Base-by-base conservation (phyloP, 1,140 invertebrate genomes). In the Drosophila kepulauana region DNA sequence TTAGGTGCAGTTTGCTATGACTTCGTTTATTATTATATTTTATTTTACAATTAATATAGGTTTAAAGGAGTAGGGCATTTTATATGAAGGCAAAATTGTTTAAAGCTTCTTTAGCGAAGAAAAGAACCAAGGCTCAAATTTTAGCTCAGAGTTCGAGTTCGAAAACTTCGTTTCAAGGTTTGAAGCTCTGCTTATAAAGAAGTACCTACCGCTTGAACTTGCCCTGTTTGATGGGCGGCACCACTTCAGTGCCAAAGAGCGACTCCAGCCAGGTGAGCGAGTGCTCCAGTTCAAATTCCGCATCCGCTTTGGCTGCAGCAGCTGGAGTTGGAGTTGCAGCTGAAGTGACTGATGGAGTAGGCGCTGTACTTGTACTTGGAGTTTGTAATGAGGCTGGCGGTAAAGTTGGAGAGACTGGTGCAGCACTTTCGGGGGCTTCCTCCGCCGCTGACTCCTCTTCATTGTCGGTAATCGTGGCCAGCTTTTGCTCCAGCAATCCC, bases 211-310 rank as follows among this genome's bases (percentile, higher is more conserved):
- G 68, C 33, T 86, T 90, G 30, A 90, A 86, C 10, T 79, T 90
- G 1, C 86, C 82, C 43, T 77, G 86, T n/a, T 90, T 89, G 8
- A 65, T 77, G 10, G 71, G 35, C 8, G 86, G 86, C 28, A 86
- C 76, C 11, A 82, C 52, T 33, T 89, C 86, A 0, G 86, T 90
- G 48, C 86, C 79, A 62, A 91, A 43, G 5, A 85, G 16, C 1
- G 86, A 89, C 51, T 95, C 94, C 66, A 95, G 92, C 35, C 95
- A 91, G 3, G 93, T 93, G 69, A 95, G 94, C 2, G 94, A 94
- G 79, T 94, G 94, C 28, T 91, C 93, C 33, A 94, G 86, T 63
- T 95, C 94, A 52, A 93, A 93, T 43, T 95, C 94, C 4, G 94
- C 79, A 49, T 95, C 94, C 2, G 93, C 57, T 30, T 68, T 61